phyloP scores from a whole-genome alignment of 2,888 invertebrate genomes.

The Malthinus flaveolus region DNA sequence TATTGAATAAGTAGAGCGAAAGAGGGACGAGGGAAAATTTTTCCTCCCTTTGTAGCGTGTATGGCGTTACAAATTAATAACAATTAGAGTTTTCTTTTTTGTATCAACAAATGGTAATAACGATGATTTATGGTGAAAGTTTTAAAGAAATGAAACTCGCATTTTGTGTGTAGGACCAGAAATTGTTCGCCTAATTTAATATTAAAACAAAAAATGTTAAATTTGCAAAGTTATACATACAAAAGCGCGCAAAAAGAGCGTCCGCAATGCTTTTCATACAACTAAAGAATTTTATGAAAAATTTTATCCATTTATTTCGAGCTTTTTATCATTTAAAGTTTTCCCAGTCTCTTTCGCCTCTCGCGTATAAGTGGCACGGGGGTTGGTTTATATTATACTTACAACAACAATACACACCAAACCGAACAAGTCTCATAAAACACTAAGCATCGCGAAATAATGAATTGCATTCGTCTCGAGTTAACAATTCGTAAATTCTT shows the following conservation, averaged over 20 bases:
- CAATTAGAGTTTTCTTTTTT: constrained; percentile 5
- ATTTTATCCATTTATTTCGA: constrained; percentile 27
- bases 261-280: constrained; percentile 20
- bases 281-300: constrained; percentile 28
- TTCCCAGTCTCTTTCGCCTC: constrained; percentile 15
- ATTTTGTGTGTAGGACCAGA: constrained; percentile 13
- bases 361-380: no score
- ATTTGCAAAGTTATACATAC: constrained; percentile 22
- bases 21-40: neutral
- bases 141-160: constrained; percentile 19
- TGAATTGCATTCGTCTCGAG: constrained; percentile 29
- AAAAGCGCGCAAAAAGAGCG: constrained; percentile 18
- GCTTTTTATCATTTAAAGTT: constrained; percentile 30
- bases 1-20: constrained; percentile 15
- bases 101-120: constrained; percentile 13
- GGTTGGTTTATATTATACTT: no score
- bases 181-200: constrained; percentile 23
- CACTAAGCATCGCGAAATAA: constrained; percentile 25
- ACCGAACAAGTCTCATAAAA: constrained; percentile 26
- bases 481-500: constrained; percentile 31
- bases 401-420: no score
- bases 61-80: neutral
- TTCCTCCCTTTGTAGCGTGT: no score
- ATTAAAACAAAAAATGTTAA: constrained; percentile 23
- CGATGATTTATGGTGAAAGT: constrained; percentile 17